Evolutionary conservation across 1,140 invertebrate species (phyloP), one percentile per base, ranked within the genome.

Genomic region (Drosophila pectinifera): DNA sequence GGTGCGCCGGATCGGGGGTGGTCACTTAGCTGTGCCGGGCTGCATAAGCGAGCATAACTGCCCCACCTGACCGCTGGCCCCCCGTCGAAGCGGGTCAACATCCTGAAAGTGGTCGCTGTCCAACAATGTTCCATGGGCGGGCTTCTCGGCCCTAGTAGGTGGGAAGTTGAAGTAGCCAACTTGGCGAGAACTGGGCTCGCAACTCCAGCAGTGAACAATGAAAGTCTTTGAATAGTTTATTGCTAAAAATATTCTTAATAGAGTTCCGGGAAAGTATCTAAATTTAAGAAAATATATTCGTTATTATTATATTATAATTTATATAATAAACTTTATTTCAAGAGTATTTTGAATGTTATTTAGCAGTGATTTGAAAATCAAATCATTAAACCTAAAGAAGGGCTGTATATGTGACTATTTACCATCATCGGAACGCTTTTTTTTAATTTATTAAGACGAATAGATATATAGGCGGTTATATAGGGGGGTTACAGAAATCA

Each of bases 81-180:
- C 55, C 42, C 39, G 8, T 24, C 24, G 16, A 14, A 24, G 56
- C 53, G 80, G 83, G 85, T 89, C 85, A 88, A 89, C 74, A 88
- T 84, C 83, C 85, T 83, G 64, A 80, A 83, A 80, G 77, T 78
- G 74, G 36, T 64, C 54, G 65, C 55, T 53, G 38, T 41, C 73
- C 59, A 65, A 74, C 58, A 78, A 61, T 76, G 65, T 63, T 39
- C 6, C 46, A 41, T 39, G 14, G 34, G 48, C 38, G 63, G 59
- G 63, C 80, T 82, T 78, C 74, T 28, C 31, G 45, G 45, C 42
- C 20, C 28, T 22, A 13, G 16, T 34, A n/a, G 20, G 45, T 34
- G 56, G 46, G 26, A 8, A 34, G 28, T 54, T 31, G 38, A 68
- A 55, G 49, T 34, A 51, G 18, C 13, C n/a, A 63, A 43, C 11